phyloP scores from a whole-genome alignment of 92 coral and sea anemone genomes.

The Paramuricea clavata region DNA sequence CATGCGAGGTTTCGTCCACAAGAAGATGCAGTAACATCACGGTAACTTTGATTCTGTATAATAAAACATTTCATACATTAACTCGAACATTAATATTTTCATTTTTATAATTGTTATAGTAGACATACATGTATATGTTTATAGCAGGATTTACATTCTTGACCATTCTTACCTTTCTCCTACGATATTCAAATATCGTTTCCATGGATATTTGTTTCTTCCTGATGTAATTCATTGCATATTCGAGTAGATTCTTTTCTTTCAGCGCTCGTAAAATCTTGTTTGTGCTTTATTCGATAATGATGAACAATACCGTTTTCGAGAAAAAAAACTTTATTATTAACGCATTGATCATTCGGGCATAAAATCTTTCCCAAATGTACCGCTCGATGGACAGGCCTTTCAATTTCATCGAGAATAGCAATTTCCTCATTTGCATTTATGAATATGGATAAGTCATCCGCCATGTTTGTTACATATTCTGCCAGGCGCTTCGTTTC shows the following conservation, averaged over 20 bases:
- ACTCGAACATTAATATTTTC: neutral
- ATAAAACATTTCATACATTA: neutral
- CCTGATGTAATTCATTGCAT: neutral
- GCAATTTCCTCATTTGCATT: slow-evolving; percentile 5
- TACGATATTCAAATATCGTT: neutral
- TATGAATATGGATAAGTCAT: neutral
- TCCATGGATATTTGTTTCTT: neutral
- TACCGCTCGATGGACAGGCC: neutral
- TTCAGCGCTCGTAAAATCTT: neutral
- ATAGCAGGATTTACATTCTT: no score
- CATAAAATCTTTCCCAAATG: neutral
- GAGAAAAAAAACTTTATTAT: neutral
- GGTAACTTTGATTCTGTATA: neutral
- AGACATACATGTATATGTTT: neutral
- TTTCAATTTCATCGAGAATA: neutral
- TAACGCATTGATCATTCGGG: neutral
- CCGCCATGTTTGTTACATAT: slow-evolving; percentile 15
- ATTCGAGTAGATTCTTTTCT: neutral
- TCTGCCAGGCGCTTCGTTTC: slow-evolving; percentile 6
- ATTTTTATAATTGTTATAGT: neutral
- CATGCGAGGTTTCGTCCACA: neutral
- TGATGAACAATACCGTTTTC: slow-evolving; percentile 19
- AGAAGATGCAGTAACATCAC: neutral
- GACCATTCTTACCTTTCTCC: slow-evolving; percentile 1
- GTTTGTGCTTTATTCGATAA: neutral